These are phyloP conservation scores for Enteromius viviparus DNA, from an alignment of 2,797 vertebrate genomes.

Conservation along the genomic window DNA sequence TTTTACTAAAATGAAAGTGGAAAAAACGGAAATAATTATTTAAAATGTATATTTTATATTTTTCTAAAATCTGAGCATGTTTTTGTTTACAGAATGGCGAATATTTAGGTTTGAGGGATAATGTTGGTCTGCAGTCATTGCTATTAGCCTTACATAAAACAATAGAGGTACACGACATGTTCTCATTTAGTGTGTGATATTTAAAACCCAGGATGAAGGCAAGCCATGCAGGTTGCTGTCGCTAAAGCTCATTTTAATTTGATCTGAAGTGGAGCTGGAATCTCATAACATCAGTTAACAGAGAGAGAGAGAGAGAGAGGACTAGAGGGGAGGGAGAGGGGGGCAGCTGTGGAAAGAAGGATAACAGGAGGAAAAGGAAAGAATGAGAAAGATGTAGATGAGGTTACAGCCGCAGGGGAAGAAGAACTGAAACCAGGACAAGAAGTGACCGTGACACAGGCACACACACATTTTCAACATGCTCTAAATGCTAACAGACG, in stretches of 20 bases:
- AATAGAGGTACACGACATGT: neutral
- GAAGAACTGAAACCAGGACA: slow-evolving; percentile 59
- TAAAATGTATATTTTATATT: neutral
- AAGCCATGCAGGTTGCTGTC: slow-evolving; percentile 46
- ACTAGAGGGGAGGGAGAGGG: neutral
- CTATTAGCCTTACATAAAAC: neutral
- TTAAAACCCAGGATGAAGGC: slow-evolving; percentile 16
- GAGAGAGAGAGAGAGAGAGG: neutral
- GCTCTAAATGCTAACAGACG: neutral
- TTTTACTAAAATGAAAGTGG: neutral
- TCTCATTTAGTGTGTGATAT: slow-evolving; percentile 15
- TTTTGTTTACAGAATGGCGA: neutral
- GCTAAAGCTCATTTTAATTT: slow-evolving; percentile 60
- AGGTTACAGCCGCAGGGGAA: slow-evolving; percentile 47
- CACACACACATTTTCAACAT: slow-evolving; percentile 18
- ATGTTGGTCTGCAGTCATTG: neutral
- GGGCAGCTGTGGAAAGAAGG: slow-evolving; percentile 12
- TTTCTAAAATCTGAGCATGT: neutral
- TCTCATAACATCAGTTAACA: slow-evolving; percentile 40
- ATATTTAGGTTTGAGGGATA: no score
- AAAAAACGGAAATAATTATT: neutral
- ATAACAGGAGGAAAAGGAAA: slow-evolving; percentile 38
- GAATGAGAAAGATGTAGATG: slow-evolving; percentile 52
- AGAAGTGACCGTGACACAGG: slow-evolving; percentile 46
- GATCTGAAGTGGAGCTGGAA: slow-evolving; percentile 59